These are phyloP conservation scores for Ailuropoda melanoleuca DNA, from an alignment of 2,113 vertebrate species.

Conservation along the genomic window DNA sequence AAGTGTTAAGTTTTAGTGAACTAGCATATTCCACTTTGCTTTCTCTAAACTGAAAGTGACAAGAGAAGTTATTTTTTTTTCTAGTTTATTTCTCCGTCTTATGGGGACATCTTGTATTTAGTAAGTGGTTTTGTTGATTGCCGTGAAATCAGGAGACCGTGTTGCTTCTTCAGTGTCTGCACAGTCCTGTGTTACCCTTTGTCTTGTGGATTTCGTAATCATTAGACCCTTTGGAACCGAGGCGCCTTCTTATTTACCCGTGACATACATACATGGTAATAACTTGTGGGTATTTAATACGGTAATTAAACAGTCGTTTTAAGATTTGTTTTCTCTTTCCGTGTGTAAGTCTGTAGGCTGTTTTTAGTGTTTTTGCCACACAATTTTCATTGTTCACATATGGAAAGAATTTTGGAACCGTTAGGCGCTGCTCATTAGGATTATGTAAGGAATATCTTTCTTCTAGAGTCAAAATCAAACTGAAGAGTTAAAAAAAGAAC, in stretches of 20 bases:
- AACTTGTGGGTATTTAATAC: not conserved
- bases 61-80: not conserved
- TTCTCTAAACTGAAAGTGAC: not conserved
- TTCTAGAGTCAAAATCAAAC: constrained; percentile 28
- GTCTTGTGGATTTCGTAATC: not conserved
- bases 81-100: not conserved
- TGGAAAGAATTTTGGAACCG: not conserved
- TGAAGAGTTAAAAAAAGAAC: not conserved
- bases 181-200: not conserved
- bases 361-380: not conserved
- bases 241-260: not conserved
- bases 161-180: not conserved
- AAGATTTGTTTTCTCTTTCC: not conserved
- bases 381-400: not conserved
- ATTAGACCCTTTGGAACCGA: not conserved
- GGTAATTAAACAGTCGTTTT: not conserved
- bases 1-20: not conserved
- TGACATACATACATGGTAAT: not conserved
- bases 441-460: not conserved
- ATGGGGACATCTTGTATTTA: not conserved
- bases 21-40: not conserved
- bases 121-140: not conserved
- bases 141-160: not conserved
- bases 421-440: not conserved
- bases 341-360: not conserved